Evolutionary conservation across 2,888 invertebrate genomes (phyloP), one percentile per base, ranked within the genome.

Genomic region (Epinotia demarniana): DNA sequence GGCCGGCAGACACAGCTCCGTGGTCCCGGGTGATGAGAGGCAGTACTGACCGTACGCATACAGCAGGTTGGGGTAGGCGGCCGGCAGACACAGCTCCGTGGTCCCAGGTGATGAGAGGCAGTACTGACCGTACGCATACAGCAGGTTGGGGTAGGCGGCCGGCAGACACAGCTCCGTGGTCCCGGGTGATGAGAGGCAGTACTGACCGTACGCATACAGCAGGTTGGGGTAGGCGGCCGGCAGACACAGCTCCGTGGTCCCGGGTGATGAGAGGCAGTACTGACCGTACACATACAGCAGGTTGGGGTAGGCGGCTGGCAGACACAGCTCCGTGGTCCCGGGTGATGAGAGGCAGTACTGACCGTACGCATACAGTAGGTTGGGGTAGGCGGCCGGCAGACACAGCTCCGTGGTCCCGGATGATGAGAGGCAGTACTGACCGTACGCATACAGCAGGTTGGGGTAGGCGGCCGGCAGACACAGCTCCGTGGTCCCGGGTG

Each of bases 171-270:
- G n/a, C n/a, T n/a, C n/a, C n/a, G n/a, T n/a, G n/a, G n/a, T 82
- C 74, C 78, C 76, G 27, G 53, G 13, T 76, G 73, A 23, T 23
- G 2, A 23, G 23, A 2, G 23, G 3, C 23, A 1, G 0, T 55
- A 68, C 82, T 80, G 74, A 87, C 90, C 90, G 80, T 86, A 86
- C 16, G 77, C 83, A 78, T 85, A 84, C 39, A 90, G 83, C 53
- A 90, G 70, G 75, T 82, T 85, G 80, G 90, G 87, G 84, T 88
- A 88, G 77, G 86, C 84, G 87, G 84, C 88, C 87, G 77, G 86
- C 84, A 63, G 18, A 72, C 76, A n/a, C n/a, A n/a, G n/a, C n/a
- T n/a, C n/a, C n/a, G n/a, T n/a, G n/a, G n/a, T 82, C 74, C 78
- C 76, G 27, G 53, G 13, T 76, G 73, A 23, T 23, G 2, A 23